Conservation (phyloP, 2,888 invertebrate genomes). For the Amorpha juglandis region DNA sequence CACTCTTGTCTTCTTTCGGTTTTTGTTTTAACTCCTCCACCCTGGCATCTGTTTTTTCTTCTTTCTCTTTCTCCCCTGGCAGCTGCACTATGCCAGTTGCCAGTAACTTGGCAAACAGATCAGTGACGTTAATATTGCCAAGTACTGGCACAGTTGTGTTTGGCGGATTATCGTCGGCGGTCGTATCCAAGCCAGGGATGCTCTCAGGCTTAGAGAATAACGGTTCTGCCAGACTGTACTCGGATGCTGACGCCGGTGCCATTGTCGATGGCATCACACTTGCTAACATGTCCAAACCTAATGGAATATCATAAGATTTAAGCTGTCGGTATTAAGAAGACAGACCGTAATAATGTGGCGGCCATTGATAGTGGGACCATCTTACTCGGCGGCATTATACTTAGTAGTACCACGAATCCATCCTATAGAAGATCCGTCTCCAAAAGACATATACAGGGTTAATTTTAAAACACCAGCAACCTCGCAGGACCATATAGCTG, state of each 20-base stretch:
- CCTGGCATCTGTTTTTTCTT: slow-evolving; percentile 47
- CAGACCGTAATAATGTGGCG: no score
- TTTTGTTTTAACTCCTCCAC: slow-evolving; percentile 52
- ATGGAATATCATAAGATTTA: neutral
- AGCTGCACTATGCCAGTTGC: slow-evolving; percentile 86
- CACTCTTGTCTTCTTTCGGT: slow-evolving; percentile 61
- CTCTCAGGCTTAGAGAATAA: slow-evolving; percentile 58
- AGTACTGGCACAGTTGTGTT: slow-evolving; percentile 53
- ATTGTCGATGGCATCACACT: slow-evolving; percentile 86
- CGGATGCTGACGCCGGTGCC: slow-evolving; percentile 82
- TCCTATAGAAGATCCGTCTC: no score
- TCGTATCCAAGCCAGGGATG: slow-evolving; percentile 72
- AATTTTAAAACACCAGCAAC: no score
- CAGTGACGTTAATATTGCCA: slow-evolving; percentile 88
- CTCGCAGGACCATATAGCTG: no score
- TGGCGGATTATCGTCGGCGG: slow-evolving; percentile 60
- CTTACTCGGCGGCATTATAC: no score
- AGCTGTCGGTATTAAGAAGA: no score
- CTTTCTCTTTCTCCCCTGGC: slow-evolving; percentile 49
- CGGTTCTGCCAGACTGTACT: slow-evolving; percentile 82
- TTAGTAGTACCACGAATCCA: no score
- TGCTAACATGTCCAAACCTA: slow-evolving; percentile 87
- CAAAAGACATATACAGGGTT: no score
- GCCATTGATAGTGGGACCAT: no score
- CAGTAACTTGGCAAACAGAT: slow-evolving; percentile 93